These are phyloP conservation scores for Norana najaformis DNA, from an alignment of 2,888 invertebrate species.

Conservation along the genomic window DNA sequence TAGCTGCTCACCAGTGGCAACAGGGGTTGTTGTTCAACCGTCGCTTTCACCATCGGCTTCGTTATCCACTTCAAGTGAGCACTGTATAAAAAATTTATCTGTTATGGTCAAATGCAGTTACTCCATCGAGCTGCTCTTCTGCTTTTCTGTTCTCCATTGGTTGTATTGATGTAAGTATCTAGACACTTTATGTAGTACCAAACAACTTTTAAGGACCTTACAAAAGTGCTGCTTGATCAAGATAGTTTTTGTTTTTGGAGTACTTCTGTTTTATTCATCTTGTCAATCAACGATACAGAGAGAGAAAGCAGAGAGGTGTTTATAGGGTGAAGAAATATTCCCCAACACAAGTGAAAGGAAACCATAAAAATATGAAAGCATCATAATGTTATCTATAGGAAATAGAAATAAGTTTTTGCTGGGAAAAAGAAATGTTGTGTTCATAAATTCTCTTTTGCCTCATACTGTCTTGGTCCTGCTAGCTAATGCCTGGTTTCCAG, in stretches of 20 bases:
- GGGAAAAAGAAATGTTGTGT: too few species aligned
- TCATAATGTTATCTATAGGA: neutral
- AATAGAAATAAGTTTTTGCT: too few species aligned
- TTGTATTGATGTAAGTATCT: neutral
- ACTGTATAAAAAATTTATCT: neutral
- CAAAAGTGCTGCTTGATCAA: neutral
- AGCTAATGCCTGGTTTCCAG: too few species aligned
- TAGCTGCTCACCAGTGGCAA: neutral
- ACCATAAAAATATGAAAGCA: neutral
- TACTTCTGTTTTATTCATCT: neutral
- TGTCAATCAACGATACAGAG: neutral
- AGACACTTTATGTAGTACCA: neutral
- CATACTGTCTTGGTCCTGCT: too few species aligned
- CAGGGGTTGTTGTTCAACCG: neutral
- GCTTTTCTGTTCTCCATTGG: too few species aligned
- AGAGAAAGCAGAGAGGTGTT: neutral
- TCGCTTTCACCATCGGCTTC: constrained; percentile 13
- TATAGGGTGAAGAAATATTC: neutral
- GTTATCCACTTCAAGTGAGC: neutral
- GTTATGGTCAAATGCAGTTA: neutral
- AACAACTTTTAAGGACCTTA: neutral
- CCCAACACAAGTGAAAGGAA: neutral
- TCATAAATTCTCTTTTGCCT: too few species aligned
- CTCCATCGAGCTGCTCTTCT: neutral
- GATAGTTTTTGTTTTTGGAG: neutral